phyloP scores from a whole-genome alignment of 2,113 vertebrate genomes.

The Machaerirhynchus nigripectus region DNA sequence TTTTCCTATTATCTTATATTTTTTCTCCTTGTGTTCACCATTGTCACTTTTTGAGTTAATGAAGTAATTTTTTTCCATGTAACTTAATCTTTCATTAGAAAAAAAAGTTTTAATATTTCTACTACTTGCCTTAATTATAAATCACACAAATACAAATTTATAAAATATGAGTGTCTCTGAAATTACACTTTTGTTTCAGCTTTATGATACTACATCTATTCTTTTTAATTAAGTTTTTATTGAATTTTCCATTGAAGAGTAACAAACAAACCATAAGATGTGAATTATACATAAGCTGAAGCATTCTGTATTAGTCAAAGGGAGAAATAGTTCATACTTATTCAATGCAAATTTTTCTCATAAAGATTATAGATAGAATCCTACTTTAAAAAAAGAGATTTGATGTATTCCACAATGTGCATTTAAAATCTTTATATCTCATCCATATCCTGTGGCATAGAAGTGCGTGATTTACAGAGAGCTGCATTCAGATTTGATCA shows the following conservation, averaged over 20 bases:
- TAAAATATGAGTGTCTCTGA: background rate
- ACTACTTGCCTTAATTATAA: background rate
- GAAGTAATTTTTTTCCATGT: background rate
- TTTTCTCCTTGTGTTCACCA: background rate
- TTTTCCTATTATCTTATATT: background rate
- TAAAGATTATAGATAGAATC: background rate
- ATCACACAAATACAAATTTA: background rate
- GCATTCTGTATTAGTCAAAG: background rate
- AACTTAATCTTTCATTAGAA: background rate
- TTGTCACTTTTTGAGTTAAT: background rate
- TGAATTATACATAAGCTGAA: background rate
- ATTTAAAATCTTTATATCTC: background rate
- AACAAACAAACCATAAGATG: background rate
- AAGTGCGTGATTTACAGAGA: fast-evolving
- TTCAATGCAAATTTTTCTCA: background rate
- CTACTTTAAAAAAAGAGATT: background rate
- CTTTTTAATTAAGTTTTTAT: slow-evolving; percentile 48
- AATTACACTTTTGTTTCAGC: background rate
- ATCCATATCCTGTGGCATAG: background rate
- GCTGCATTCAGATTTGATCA: background rate
- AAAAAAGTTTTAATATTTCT: background rate
- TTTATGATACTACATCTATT: background rate
- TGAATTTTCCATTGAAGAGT: slow-evolving; percentile 16
- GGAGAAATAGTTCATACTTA: background rate
- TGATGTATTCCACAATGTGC: background rate